Percentiles rank a stretch among this genome's conserved stretches.
phyloP scores from a whole-genome alignment of 2,888 invertebrate genomes.

The Caradrina kadenii region DNA sequence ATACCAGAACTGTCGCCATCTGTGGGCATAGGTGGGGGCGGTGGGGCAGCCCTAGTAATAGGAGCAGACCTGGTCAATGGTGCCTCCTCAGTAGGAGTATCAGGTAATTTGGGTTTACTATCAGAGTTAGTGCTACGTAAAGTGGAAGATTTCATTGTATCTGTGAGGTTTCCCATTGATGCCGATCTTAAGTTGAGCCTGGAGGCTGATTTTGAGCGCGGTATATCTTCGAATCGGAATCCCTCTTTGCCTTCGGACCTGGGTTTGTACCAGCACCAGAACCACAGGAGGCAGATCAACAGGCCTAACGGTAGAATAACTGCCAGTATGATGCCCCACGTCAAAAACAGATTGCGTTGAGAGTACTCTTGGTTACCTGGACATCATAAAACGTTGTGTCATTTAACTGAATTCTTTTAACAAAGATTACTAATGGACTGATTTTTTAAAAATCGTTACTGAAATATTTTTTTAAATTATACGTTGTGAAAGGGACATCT shows the following conservation, averaged over 20 bases:
- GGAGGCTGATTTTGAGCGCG: conserved; percentile 91
- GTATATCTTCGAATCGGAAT: conserved; percentile 89
- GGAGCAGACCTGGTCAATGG: conserved; percentile 71
- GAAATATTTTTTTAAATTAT: no score
- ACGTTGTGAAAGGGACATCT: no score
- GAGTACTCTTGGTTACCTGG: conserved; percentile 93
- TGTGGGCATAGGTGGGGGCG: conserved; percentile 73
- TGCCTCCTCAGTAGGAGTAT: conserved; percentile 82
- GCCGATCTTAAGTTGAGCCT: conserved; percentile 89
- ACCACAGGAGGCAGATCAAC: conserved; percentile 91
- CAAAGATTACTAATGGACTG: neutral
- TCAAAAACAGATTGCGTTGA: conserved; percentile 93
- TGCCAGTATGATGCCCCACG: conserved; percentile 93
- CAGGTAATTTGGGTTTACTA: conserved; percentile 78
- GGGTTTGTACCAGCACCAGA: conserved; percentile 91
- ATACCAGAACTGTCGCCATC: conserved; percentile 88
- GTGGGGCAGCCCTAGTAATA: conserved; percentile 75
- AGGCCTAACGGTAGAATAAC: conserved; percentile 93
- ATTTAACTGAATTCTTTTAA: conserved; percentile 11
- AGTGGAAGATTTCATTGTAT: conserved; percentile 86
- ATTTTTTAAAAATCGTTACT: neutral
- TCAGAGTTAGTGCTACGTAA: conserved; percentile 81
- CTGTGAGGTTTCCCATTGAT: conserved; percentile 89
- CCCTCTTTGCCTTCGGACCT: conserved; percentile 90
- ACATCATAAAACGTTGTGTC: conserved; percentile 69